These are phyloP conservation scores for Oreochromis mossambicus DNA, from an alignment of 2,797 vertebrate species.

Conservation along the genomic window DNA sequence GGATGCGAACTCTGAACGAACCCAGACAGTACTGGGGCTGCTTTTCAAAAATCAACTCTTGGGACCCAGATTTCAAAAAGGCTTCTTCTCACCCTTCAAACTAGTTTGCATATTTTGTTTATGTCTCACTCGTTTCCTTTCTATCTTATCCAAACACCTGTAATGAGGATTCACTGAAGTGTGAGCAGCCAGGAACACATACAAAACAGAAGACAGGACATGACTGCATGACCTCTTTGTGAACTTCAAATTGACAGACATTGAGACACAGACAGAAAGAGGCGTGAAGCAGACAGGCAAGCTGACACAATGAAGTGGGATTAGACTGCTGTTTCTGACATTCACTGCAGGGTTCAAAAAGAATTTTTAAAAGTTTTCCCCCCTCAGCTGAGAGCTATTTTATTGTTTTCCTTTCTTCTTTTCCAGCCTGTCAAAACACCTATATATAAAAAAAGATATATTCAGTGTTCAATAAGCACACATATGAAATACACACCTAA, in stretches of 20 bases:
- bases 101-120: conserved; percentile 36
- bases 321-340: not conserved
- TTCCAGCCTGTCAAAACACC: conserved; percentile 2
- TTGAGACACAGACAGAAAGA: not conserved
- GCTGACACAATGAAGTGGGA: conserved; percentile 11
- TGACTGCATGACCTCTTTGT: conserved; percentile 6
- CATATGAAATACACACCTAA: not conserved
- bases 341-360: not conserved
- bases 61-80: conserved; percentile 30
- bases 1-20: conserved; percentile 52
- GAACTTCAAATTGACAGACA: conserved; percentile 22
- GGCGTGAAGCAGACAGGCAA: not conserved
- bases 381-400: not conserved
- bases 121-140: not conserved
- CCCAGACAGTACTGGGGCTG: conserved; percentile 6
- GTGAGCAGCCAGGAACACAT: not conserved
- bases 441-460: not conserved
- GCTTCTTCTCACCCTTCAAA: conserved; percentile 22
- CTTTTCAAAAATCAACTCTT: conserved; percentile 6
- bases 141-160: conserved; percentile 52
- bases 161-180: not conserved
- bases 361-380: conserved; percentile 9
- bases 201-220: not conserved
- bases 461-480: not conserved
- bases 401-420: conserved; percentile 1